Evolutionary conservation across 2,797 vertebrate genomes (phyloP).

Genomic region (Uromys caudimaculatus): DNA sequence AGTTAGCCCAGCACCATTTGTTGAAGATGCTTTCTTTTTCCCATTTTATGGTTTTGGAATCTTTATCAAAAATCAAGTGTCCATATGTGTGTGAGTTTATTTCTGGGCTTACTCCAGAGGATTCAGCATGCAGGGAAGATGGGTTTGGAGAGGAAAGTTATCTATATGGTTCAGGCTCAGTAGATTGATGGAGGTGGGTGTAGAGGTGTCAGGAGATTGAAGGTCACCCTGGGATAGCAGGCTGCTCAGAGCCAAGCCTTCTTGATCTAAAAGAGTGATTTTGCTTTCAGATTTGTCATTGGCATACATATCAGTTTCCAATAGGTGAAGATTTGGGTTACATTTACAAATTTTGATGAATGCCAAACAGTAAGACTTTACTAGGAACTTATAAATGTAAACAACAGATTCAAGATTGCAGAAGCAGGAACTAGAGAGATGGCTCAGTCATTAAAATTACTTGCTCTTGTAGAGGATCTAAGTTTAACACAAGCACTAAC

Average conservation of each 20-base stretch:
- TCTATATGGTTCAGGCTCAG: background rate
- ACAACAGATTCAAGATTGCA: background rate
- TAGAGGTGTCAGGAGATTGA: background rate
- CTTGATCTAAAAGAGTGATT: background rate
- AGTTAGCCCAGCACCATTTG: background rate
- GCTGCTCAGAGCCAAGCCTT: background rate
- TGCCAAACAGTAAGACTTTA: background rate
- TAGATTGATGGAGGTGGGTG: background rate
- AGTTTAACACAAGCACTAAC: background rate
- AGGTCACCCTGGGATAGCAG: background rate
- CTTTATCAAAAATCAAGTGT: background rate
- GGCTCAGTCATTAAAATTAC: background rate
- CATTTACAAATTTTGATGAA: background rate
- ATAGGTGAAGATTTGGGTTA: background rate
- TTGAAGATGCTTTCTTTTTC: background rate
- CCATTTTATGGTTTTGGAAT: background rate
- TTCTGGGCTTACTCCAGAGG: too few species aligned
- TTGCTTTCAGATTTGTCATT: background rate
- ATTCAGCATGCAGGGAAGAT: background rate
- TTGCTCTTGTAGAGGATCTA: too few species aligned
- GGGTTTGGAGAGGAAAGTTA: background rate
- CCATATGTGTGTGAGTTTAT: background rate
- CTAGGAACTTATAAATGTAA: too few species aligned
- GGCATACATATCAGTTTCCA: background rate
- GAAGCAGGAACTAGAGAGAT: background rate